Conservation (phyloP, 2,888 invertebrate genomes). For the Endomychus coccineus region DNA sequence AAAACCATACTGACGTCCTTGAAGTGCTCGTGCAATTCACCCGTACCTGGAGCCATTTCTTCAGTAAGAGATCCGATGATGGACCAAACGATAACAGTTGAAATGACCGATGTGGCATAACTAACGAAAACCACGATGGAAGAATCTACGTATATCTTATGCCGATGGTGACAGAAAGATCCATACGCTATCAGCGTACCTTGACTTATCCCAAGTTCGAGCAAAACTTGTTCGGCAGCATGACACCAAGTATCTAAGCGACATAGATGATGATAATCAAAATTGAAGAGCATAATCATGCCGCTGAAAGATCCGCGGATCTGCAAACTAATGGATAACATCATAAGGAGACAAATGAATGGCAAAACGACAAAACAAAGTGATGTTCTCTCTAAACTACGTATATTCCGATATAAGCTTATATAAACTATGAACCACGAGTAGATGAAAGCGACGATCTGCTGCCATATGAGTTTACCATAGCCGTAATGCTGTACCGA, state of each 20-base stretch:
- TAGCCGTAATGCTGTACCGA: conserved; percentile 5
- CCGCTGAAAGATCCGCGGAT: conserved; percentile 12
- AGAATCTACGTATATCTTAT: conserved; percentile 15
- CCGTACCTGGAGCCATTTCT: not conserved
- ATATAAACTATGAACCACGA: conserved; percentile 15
- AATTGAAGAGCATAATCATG: conserved; percentile 5
- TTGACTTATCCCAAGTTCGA: conserved; percentile 43
- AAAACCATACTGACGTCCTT: conserved; percentile 11
- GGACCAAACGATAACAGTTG: conserved; percentile 5
- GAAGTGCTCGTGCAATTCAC: not conserved
- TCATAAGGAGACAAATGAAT: conserved; percentile 11
- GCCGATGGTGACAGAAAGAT: conserved; percentile 15
- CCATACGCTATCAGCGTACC: conserved; percentile 32
- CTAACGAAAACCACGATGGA: conserved; percentile 9
- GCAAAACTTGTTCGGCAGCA: conserved; percentile 43
- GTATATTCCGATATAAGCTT: conserved; percentile 9
- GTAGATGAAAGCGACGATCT: conserved; percentile 10
- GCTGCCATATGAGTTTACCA: conserved; percentile 15
- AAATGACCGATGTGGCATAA: conserved; percentile 5
- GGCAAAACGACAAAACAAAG: conserved; percentile 9
- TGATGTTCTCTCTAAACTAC: conserved; percentile 12
- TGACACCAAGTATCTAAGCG: conserved; percentile 44
- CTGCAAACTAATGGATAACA: conserved; percentile 12
- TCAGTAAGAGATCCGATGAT: conserved; percentile 4
- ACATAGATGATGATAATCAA: not conserved